Percentiles rank a stretch among this genome's conserved stretches.
These are phyloP conservation scores for Enteromius mattozi DNA, from an alignment of 2,797 vertebrate species.

Conservation along the genomic window DNA sequence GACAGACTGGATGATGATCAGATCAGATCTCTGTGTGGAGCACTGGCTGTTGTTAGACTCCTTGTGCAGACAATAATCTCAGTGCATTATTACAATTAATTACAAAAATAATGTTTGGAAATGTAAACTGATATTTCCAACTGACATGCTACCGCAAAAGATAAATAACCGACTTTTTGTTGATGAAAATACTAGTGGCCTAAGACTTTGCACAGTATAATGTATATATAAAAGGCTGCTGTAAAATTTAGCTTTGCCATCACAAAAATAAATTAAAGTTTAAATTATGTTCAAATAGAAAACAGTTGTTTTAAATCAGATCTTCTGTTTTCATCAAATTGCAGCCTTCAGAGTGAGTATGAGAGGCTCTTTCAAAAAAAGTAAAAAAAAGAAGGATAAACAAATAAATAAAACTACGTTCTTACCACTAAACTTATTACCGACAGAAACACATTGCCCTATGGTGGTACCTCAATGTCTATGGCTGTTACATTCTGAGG, in stretches of 20 bases:
- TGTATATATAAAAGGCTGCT: neutral
- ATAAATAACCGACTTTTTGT: no score
- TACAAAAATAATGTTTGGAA: no score
- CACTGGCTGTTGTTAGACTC: no score
- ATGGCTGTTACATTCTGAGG: neutral
- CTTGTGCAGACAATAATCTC: no score
- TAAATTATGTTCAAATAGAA: neutral
- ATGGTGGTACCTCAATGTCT: neutral
- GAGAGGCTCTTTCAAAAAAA: neutral
- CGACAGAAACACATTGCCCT: neutral
- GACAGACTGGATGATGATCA: no score
- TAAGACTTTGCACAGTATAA: no score
- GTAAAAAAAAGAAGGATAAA: neutral
- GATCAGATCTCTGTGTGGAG: no score
- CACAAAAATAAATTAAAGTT: neutral
- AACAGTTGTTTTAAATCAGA: neutral
- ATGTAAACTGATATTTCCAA: no score
- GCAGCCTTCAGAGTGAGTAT: neutral
- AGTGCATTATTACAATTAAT: no score
- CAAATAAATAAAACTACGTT: neutral
- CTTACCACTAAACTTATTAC: neutral
- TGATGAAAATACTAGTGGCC: no score
- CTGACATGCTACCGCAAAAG: no score
- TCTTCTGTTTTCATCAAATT: neutral
- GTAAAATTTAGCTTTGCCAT: neutral